Evolutionary conservation across 1,140 invertebrate genomes (phyloP).

Genomic region (Gryon sp.): DNA sequence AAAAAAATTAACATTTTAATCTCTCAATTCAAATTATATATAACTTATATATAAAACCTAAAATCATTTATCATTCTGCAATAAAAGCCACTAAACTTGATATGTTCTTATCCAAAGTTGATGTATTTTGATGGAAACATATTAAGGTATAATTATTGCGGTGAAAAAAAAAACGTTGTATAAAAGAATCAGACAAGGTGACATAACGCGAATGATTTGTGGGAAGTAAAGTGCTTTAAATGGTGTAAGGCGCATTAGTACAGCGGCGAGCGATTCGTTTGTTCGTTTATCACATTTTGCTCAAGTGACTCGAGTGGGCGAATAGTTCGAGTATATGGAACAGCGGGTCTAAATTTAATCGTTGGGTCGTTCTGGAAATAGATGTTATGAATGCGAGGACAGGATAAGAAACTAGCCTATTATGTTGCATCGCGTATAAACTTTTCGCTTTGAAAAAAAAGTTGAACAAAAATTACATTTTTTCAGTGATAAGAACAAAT

Average conservation of each 20-base stretch:
- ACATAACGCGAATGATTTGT: slow-evolving; percentile 8
- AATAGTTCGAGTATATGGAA: slow-evolving; percentile 78
- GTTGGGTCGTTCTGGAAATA: slow-evolving; percentile 79
- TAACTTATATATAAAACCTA: no score
- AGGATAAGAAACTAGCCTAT: slow-evolving; percentile 78
- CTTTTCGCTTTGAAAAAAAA: slow-evolving; percentile 43
- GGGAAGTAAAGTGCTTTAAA: slow-evolving; percentile 37
- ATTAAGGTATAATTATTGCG: no score
- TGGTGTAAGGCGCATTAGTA: slow-evolving; percentile 46
- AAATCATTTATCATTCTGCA: no score
- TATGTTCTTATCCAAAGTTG: no score
- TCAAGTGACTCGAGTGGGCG: slow-evolving; percentile 71
- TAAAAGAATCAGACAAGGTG: slow-evolving; percentile 12
- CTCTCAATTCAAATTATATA: no score
- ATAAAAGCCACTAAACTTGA: no score
- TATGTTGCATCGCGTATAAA: slow-evolving; percentile 67
- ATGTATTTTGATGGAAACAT: no score
- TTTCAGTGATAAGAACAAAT: no score
- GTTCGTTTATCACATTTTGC: slow-evolving; percentile 71
- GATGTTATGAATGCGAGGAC: slow-evolving; percentile 80
- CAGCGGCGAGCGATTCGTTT: slow-evolving; percentile 55
- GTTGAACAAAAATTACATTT: no score
- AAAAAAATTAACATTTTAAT: no score
- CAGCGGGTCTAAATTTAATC: slow-evolving; percentile 78
- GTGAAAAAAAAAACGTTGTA: background rate